phyloP scores from a whole-genome alignment of 1,140 invertebrate genomes.

The Platyscapa corneri region DNA sequence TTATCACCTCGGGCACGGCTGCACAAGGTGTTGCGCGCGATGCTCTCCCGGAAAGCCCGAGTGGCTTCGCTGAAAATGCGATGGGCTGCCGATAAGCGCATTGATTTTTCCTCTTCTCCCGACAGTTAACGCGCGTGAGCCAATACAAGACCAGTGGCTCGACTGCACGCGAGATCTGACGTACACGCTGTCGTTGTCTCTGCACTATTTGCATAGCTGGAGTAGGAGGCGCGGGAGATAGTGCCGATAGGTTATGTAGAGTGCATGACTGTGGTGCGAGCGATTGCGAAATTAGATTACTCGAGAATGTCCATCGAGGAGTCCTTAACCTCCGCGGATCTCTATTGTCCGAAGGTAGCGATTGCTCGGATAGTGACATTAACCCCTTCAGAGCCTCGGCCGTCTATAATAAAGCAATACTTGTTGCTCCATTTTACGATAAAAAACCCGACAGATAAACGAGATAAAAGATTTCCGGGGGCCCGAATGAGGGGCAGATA shows the following conservation, averaged over 20 bases:
- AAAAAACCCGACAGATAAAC: neutral
- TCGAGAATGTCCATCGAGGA: slow-evolving; percentile 59
- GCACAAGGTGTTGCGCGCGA: neutral
- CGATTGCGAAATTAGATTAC: slow-evolving; percentile 63
- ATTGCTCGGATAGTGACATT: slow-evolving; percentile 24
- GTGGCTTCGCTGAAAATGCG: slow-evolving; percentile 50
- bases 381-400: neutral
- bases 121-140: slow-evolving; percentile 52
- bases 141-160: slow-evolving; percentile 29
- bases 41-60: neutral
- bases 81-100: slow-evolving; percentile 26
- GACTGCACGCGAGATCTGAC: slow-evolving; percentile 33
- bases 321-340: neutral
- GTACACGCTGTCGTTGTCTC: neutral
- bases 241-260: slow-evolving; percentile 58
- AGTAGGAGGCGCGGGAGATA: slow-evolving; percentile 44
- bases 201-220: slow-evolving; percentile 59
- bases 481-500: too few relatives aligned
- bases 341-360: slow-evolving; percentile 22
- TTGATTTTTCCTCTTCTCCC: slow-evolving; percentile 39
- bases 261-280: slow-evolving; percentile 57
- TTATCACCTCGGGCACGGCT: neutral
- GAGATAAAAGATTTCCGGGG: too few relatives aligned
- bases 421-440: neutral
- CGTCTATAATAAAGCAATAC: neutral